phyloP scores from a whole-genome alignment of 2,888 invertebrate genomes.

The Thera britannica region DNA sequence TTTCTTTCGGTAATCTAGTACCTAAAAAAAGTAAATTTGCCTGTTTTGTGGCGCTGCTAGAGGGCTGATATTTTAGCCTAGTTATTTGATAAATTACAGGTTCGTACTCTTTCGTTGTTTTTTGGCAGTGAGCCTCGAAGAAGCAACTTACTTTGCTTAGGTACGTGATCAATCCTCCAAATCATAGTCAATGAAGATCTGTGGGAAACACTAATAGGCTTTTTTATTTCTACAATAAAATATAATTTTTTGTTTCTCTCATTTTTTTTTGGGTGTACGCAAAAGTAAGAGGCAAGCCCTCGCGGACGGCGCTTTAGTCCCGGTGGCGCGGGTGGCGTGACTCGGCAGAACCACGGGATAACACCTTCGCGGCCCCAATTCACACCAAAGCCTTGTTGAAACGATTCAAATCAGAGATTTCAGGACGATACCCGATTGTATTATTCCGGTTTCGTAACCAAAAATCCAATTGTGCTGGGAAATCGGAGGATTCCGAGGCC shows the following conservation, averaged over 20 bases:
- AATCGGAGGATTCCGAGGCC: conserved; percentile 65
- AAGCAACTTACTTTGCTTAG: too few relatives aligned
- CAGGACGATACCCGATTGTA: conserved; percentile 82
- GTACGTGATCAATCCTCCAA: too few relatives aligned
- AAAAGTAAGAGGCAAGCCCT: neutral
- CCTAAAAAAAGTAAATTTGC: too few relatives aligned
- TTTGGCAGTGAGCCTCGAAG: neutral
- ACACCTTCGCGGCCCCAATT: conserved; percentile 72
- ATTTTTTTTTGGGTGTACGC: neutral
- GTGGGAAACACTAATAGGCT: too few relatives aligned
- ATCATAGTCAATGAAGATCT: too few relatives aligned
- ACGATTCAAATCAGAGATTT: conserved; percentile 84
- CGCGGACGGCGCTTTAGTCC: conserved; percentile 26
- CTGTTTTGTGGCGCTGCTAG: neutral
- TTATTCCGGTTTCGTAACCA: conserved; percentile 84
- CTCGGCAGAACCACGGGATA: conserved; percentile 63
- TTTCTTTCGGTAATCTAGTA: neutral
- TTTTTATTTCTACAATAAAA: too few relatives aligned
- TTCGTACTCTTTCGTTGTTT: too few relatives aligned
- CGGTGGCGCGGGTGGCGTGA: conserved; percentile 52
- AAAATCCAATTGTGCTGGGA: conserved; percentile 83
- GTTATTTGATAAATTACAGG: too few relatives aligned
- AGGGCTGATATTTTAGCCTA: neutral
- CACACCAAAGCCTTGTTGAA: conserved; percentile 76
- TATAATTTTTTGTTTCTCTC: neutral